Percentiles rank a stretch among this genome's conserved stretches.
phyloP scores from a whole-genome alignment of 2,888 invertebrate species.

The Thalpophila matura region DNA sequence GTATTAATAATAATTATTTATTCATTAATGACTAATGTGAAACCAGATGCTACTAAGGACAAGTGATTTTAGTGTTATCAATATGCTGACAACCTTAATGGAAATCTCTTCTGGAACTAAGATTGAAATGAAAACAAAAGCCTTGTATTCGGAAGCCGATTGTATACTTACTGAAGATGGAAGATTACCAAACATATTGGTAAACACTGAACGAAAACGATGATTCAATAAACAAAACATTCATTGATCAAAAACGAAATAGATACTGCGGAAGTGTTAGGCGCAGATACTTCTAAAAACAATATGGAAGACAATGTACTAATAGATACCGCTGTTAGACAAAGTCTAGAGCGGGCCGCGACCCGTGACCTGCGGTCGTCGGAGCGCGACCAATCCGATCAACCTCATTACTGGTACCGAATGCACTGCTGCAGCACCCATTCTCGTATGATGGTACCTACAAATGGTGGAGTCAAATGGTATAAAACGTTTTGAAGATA shows the following conservation, averaged over 20 bases:
- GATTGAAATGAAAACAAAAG: constrained; percentile 7
- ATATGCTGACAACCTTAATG: constrained; percentile 20
- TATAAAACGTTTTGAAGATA: constrained; percentile 11
- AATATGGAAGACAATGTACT: constrained; percentile 55
- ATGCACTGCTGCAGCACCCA: constrained; percentile 46
- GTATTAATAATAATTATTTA: constrained; percentile 38
- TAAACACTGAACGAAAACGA: constrained; percentile 16
- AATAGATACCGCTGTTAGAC: constrained; percentile 56
- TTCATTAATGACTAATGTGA: constrained; percentile 40
- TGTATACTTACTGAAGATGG: constrained; percentile 5
- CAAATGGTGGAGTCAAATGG: constrained; percentile 8
- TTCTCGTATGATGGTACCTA: constrained; percentile 20
- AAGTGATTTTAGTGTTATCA: constrained; percentile 12
- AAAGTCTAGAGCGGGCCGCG: constrained; percentile 69
- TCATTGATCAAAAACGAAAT: not conserved
- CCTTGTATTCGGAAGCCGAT: constrained; percentile 10
- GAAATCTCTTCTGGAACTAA: constrained; percentile 4
- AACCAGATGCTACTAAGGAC: constrained; percentile 37
- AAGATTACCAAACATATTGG: constrained; percentile 7
- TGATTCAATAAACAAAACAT: constrained; percentile 37
- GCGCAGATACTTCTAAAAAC: constrained; percentile 40
- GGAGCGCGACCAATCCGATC: constrained; percentile 82
- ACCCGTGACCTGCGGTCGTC: constrained; percentile 78
- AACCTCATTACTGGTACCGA: constrained; percentile 76
- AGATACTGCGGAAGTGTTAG: constrained; percentile 15